Evolutionary conservation across 2,797 vertebrate genomes (phyloP), one percentile per base, ranked within the genome.

Genomic region (Rhyacichthys aspro): DNA sequence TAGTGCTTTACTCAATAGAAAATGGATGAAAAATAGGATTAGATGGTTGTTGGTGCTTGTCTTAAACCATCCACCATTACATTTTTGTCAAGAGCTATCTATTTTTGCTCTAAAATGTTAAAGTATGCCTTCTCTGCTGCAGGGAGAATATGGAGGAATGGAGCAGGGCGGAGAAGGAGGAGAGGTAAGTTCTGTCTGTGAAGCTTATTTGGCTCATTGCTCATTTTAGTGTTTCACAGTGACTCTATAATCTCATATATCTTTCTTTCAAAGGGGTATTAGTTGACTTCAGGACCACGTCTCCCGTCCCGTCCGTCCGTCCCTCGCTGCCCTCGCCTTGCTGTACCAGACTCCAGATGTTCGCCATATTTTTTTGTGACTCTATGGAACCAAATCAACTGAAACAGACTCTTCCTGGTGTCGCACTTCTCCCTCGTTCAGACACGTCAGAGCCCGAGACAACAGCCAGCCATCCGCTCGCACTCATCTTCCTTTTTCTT

Each of bases 361-460:
- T 88, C 85, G 62, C 79, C 76, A 86, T 88, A 86, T 90, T 92
- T 91, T 90, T 92, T 89, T 91, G 91, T 92, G 90, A 92, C 90
- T 89, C 82, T 91, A 90, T 54, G 65, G 87, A 90, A 88, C 83
- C 74, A 89, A 90, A 90, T 75, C 82, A 67, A 86, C 76, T 76
- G 59, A 77, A 90, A 42, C 78, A 88, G 89, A 92, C 89, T 90
- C 85, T 91, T 88, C 87, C 78, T 18, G 87, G 88, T 73, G 70
- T 79, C 57, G 58, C 78, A 72, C 66, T 73, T 44, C 76, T 67
- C 23, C 37, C 50, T 14, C 37, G 23, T 41, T 41, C 23, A 36
- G 17, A 17, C 32, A n/a, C 32, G 10, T 9, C 48, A 28, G 4
- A 53, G 9, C 17, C 36, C 50, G 15, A 43, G n/a, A 43, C 42